Base-by-base conservation (phyloP, 1,140 invertebrate genomes). In the Vanessa atalanta region DNA sequence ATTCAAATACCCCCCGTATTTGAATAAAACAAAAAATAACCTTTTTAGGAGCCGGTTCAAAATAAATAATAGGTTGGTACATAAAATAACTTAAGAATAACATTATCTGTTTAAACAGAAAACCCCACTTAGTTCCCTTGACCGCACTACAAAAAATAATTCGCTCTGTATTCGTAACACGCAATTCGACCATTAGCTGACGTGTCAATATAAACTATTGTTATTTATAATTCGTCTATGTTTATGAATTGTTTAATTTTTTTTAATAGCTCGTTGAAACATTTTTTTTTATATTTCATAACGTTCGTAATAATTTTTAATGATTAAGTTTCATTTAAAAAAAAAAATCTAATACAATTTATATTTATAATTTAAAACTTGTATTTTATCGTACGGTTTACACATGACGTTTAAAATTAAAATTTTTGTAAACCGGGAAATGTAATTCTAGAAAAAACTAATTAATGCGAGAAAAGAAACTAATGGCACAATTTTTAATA, bases 121-220 rank as follows among this genome's bases (percentile, higher is more conserved):
- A 51, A 63, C 31, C 15, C 67, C 73, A 70, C 69, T 75, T 75
- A 68, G 16, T 63, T 53, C 15, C 66, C 43, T 66, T 70, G 61
- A 64, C 60, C 65, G 70, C 50, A 55, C 53, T 53, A 60, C 48
- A 47, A 70, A 26, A 67, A 70, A 73, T 70, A 81, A 84, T 83
- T 81, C 79, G 78, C 80, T 83, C 82, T 82, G 83, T 78, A 71
- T 77, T 76, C 65, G 48, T 48, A 70, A 73, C 84, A 86, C 83
- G 84, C 84, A 75, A 86, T 83, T 66, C 67, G 51, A 47, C 77
- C 77, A 83, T 86, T 84, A 83, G 60, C 65, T 76, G 70, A 82
- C 76, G 81, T 77, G 81, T 84, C 81, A 84, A 83, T 85, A 84
- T 43, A 43, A 43, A 64, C 70, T 43, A 77, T 43, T 16, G 65